phyloP scores from a whole-genome alignment of 2,888 invertebrate genomes.

The Trissolcus japonicus region DNA sequence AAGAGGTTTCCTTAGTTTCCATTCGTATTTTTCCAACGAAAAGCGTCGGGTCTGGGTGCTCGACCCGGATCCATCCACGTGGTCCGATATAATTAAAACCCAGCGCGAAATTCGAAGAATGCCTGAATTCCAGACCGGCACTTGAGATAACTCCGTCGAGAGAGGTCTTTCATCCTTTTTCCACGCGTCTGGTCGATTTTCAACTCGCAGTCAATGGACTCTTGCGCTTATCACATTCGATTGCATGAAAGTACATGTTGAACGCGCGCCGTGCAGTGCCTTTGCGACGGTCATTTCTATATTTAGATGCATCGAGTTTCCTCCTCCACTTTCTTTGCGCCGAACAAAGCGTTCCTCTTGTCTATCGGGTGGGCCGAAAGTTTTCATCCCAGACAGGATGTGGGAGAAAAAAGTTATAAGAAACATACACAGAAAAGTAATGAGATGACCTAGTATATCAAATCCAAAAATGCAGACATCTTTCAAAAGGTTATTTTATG shows the following conservation, averaged over 20 bases:
- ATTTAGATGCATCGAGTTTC: slow-evolving; percentile 74
- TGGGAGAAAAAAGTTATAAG: neutral
- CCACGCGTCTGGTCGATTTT: too few species aligned
- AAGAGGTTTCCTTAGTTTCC: slow-evolving; percentile 1
- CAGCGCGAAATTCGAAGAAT: neutral
- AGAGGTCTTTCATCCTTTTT: too few species aligned
- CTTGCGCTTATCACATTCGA: slow-evolving; percentile 57
- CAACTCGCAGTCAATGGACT: slow-evolving; percentile 52
- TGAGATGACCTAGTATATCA: too few species aligned
- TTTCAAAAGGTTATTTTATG: too few species aligned
- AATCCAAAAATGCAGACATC: too few species aligned
- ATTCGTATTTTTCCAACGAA: slow-evolving; percentile 3
- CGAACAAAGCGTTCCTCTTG: slow-evolving; percentile 72
- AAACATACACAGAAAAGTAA: too few species aligned
- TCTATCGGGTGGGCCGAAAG: slow-evolving; percentile 66
- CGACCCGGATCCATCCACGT: neutral
- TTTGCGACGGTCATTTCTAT: slow-evolving; percentile 74
- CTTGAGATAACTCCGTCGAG: too few species aligned
- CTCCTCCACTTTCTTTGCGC: slow-evolving; percentile 73
- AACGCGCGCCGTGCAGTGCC: slow-evolving; percentile 66
- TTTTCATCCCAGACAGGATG: slow-evolving; percentile 21
- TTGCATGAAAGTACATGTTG: slow-evolving; percentile 55
- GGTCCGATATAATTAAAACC: slow-evolving; percentile 2
- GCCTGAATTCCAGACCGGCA: too few species aligned
- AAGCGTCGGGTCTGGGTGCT: neutral